Percentiles rank a stretch among this genome's conserved stretches.
These are phyloP conservation scores for Acanthiza pusilla DNA, from an alignment of 2,797 vertebrate genomes.

Conservation along the genomic window DNA sequence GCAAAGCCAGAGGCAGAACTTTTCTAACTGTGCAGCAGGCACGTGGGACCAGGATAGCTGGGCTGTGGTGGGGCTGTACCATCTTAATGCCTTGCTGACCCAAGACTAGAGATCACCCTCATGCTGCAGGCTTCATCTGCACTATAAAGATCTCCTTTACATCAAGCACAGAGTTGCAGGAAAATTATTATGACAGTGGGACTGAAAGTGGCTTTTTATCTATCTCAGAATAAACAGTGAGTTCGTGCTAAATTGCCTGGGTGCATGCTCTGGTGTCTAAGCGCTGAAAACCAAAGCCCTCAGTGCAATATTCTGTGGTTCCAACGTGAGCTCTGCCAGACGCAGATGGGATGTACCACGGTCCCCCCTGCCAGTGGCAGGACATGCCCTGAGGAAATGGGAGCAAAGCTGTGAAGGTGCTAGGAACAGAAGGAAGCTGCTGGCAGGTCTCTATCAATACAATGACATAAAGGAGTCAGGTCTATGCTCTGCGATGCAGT, in stretches of 20 bases:
- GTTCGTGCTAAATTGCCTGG: neutral
- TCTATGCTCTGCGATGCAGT: fast-evolving
- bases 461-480: neutral
- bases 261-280: neutral
- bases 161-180: neutral
- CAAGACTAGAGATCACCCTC: neutral
- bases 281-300: neutral
- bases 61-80: neutral
- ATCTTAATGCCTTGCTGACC: neutral
- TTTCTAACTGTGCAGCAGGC: neutral
- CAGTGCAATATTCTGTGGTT: neutral
- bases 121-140: neutral
- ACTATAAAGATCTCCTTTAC: neutral
- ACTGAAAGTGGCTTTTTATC: neutral
- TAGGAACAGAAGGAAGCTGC: neutral
- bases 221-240: neutral
- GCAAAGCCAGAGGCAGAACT: neutral
- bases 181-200: neutral
- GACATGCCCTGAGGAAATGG: neutral
- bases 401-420: neutral
- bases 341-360: neutral
- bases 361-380: neutral
- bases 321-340: neutral
- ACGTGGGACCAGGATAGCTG: neutral
- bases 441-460: neutral